Percentiles rank a stretch among this genome's conserved stretches.
Conservation (phyloP, 2,113 vertebrate species). For the Chaetorhynchus papuensis region DNA sequence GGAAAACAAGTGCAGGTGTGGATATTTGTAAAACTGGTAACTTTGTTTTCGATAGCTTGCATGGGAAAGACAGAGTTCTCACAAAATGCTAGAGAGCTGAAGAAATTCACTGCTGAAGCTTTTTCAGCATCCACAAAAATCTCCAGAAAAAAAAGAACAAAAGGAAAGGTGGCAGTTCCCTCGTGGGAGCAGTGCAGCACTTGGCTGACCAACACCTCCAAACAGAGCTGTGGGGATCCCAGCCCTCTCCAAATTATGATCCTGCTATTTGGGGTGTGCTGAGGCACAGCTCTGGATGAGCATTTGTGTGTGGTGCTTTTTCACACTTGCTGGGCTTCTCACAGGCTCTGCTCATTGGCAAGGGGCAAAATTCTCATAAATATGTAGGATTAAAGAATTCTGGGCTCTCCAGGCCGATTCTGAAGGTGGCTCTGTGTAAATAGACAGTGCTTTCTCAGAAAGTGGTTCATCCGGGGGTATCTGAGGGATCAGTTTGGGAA, state of each 20-base stretch:
- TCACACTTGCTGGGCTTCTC: neutral
- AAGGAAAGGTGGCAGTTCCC: neutral
- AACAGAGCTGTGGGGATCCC: neutral
- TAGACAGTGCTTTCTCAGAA: fast-evolving
- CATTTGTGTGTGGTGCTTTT: neutral
- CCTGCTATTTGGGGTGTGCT: neutral
- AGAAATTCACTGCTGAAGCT: too few relatives aligned
- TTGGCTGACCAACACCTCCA: neutral
- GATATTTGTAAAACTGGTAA: too few relatives aligned
- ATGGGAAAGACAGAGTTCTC: too few relatives aligned
- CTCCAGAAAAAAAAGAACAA: neutral
- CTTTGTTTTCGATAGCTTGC: too few relatives aligned
- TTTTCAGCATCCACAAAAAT: neutral
- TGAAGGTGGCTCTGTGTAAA: neutral
- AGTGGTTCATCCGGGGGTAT: neutral
- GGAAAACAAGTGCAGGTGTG: too few relatives aligned
- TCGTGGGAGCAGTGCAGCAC: neutral
- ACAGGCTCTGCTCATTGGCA: neutral
- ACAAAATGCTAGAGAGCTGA: too few relatives aligned
- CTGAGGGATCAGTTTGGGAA: neutral
- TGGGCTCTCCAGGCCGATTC: neutral
- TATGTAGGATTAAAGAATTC: neutral
- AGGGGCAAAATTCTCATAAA: neutral
- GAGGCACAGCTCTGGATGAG: neutral
- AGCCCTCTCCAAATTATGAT: neutral